Conservation (phyloP, 2,888 invertebrate genomes). For the Yponomeuta sedellus region DNA sequence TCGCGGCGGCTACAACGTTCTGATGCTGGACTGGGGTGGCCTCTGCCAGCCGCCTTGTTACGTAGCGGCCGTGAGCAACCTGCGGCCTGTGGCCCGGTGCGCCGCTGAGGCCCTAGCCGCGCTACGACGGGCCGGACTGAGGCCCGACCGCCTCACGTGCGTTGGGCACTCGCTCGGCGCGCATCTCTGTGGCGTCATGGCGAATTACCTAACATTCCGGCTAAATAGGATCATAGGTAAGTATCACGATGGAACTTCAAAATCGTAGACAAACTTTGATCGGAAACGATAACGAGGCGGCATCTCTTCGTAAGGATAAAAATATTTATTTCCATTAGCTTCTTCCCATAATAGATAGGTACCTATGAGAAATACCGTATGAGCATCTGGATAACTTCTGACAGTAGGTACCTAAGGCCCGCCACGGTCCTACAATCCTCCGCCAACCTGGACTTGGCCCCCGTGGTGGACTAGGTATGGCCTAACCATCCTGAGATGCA, state of each 20-base stretch:
- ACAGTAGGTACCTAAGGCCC: too few relatives aligned
- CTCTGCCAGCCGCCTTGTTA: constrained; percentile 83
- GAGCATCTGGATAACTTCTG: too few relatives aligned
- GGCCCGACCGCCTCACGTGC: constrained; percentile 81
- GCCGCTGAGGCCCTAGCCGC: constrained; percentile 79
- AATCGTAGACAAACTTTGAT: too few relatives aligned
- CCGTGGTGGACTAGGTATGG: too few relatives aligned
- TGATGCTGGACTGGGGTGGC: constrained; percentile 86
- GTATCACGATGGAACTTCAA: constrained; percentile 19
- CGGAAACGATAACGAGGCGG: too few relatives aligned
- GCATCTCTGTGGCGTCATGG: constrained; percentile 85
- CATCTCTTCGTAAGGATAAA: too few relatives aligned
- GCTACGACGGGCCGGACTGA: constrained; percentile 79
- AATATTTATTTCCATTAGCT: too few relatives aligned
- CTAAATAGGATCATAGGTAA: constrained; percentile 83
- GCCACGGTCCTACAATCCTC: too few relatives aligned
- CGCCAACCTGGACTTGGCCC: too few relatives aligned
- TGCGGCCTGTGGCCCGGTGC: constrained; percentile 83
- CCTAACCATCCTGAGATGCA: too few relatives aligned
- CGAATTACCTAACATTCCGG: constrained; percentile 83
- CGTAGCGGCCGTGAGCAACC: constrained; percentile 85
- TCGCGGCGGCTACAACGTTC: constrained; percentile 85
- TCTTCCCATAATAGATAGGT: too few relatives aligned
- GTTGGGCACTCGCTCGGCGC: constrained; percentile 87
- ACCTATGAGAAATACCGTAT: too few relatives aligned